Evolutionary conservation across 2,797 vertebrate genomes (phyloP).

Genomic region (Hipposideros larvatus): DNA sequence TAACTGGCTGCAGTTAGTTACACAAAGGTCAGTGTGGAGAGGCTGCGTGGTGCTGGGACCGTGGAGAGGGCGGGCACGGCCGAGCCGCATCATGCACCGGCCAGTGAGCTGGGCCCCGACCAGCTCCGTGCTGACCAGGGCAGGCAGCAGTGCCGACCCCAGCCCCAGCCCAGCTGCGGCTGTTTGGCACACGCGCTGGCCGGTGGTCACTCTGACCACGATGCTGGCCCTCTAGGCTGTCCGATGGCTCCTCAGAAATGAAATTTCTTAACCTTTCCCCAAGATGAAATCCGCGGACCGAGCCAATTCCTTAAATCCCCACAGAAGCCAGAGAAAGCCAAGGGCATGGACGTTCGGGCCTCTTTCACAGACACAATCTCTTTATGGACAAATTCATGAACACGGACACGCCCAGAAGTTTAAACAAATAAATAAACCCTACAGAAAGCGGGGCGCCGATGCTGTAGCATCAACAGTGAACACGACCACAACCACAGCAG

Average conservation of each 20-base stretch:
- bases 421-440: slow-evolving; percentile 71
- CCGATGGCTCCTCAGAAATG: rapidly evolving
- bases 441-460: not conserved
- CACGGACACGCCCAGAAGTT: not conserved
- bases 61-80: not conserved
- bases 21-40: not conserved
- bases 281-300: rapidly evolving
- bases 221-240: not conserved
- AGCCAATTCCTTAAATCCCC: not conserved
- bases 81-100: rapidly evolving
- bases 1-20: not conserved
- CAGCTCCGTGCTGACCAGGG: too few relatives aligned
- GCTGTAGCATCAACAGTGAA: not conserved
- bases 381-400: rapidly evolving
- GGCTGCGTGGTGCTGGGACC: rapidly evolving
- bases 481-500: not conserved
- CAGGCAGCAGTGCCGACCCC: rapidly evolving
- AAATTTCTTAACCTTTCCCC: not conserved
- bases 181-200: not conserved
- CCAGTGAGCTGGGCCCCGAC: rapidly evolving
- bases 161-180: rapidly evolving
- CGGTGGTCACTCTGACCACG: rapidly evolving
- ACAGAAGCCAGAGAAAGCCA: not conserved
- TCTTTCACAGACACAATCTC: not conserved
- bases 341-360: too few relatives aligned